Evolutionary conservation across 2,888 invertebrate species (phyloP), one percentile per base, ranked within the genome.

Genomic region (Latrodectus hesperus): DNA sequence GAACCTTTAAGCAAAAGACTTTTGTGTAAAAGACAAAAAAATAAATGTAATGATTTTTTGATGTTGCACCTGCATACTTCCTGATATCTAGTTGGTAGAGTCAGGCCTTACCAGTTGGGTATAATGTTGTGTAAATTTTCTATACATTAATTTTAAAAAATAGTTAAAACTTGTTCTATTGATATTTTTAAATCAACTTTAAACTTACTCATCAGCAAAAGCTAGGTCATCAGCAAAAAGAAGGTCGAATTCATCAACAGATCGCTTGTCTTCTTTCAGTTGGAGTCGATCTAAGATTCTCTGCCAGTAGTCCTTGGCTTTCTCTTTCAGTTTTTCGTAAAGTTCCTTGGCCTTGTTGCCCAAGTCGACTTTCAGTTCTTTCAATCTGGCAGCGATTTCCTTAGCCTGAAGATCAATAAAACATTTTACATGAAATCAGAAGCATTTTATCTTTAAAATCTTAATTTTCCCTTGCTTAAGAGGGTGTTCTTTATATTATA

Each of bases 291-390:
- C 85, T 73, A 85, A 75, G 52, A 85, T 60, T 38, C 60, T 79
- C 64, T 85, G 22, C 84, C 78, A 79, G 74, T 79, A 84, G 68
- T 84, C 84, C 74, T 79, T 84, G 6, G 78, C 68, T 16, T 79
- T 53, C 73, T 82, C 73, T 12, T 76, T 84, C 14, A 84, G 9
- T 8, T 84, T 78, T 26, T 84, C 55, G 14, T 78, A 16, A 17
- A 84, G 53, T 0, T 84, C 78, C 22, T 73, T 77, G 14, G 80
- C 80, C 53, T 80, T 80, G 1, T 80, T 52, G 9, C 70, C 68
- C 11, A 86, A 12, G n/a, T 80, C 80, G 16, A 22, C 26, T n/a
- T 60, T 71, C 72, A 75, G 17, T 26, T 86, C 86, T 75, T 71
- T 86, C 70, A 86, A 26, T 17, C 75, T 86, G 9, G 64, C 70